phyloP scores from a whole-genome alignment of 2,888 invertebrate species.

The Heliothis peltigera region DNA sequence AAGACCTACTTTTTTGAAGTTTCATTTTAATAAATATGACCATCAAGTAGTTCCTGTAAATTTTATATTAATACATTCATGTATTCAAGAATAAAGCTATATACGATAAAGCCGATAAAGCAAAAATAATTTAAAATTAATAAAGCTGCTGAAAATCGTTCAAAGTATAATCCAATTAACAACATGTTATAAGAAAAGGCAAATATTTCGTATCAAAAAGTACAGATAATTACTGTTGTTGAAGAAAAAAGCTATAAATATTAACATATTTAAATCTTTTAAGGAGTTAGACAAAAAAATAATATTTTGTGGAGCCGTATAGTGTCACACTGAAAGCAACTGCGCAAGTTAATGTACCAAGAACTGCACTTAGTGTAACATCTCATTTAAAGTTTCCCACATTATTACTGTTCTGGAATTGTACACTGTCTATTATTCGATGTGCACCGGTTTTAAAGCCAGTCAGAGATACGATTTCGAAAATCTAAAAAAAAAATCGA shows the following conservation, averaged over 20 bases:
- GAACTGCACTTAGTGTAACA: constrained; percentile 1
- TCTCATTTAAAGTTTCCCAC: neutral
- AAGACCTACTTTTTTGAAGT: neutral
- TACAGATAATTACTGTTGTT: constrained; percentile 25
- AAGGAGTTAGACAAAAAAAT: neutral
- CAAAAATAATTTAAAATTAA: neutral
- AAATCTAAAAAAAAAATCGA: too few species aligned
- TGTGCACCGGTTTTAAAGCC: neutral
- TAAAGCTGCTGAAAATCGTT: neutral
- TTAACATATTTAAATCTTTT: too few species aligned
- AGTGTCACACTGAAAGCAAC: neutral
- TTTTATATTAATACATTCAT: neutral
- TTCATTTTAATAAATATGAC: neutral
- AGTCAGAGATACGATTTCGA: too few species aligned
- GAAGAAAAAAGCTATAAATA: constrained; percentile 26
- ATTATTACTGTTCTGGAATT: neutral
- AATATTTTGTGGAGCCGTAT: neutral
- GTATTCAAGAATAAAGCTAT: neutral
- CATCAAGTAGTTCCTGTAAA: neutral
- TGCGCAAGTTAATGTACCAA: neutral
- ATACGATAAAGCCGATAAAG: neutral
- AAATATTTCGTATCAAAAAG: constrained; percentile 36
- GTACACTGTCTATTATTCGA: neutral
- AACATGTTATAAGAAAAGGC: constrained; percentile 17
- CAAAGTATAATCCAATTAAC: constrained; percentile 16